These are phyloP conservation scores for Phylloscopus whistleri DNA, from an alignment of 2,113 vertebrate species.

Conservation along the genomic window DNA sequence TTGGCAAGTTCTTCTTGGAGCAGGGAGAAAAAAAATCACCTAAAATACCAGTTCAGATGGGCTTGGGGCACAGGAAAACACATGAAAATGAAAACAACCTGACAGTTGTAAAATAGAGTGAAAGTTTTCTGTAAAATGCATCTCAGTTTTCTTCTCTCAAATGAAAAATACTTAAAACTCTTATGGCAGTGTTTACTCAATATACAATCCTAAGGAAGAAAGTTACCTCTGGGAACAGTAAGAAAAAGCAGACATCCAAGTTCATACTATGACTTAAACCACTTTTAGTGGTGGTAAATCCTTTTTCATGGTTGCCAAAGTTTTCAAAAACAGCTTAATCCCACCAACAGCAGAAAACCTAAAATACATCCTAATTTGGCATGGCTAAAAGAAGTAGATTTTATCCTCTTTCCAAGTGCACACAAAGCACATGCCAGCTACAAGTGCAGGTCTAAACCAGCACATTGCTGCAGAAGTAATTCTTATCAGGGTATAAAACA, in stretches of 20 bases:
- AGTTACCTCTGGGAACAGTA: not conserved
- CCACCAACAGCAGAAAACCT: not conserved
- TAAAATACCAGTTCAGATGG: not conserved
- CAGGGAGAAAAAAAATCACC: not conserved
- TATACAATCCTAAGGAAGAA: not conserved
- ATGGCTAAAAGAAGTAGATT: not conserved
- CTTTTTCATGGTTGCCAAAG: not conserved
- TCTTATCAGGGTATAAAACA: not conserved
- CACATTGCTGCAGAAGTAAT: not conserved
- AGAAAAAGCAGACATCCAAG: not conserved
- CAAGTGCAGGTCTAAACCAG: not conserved
- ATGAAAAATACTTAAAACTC: not conserved
- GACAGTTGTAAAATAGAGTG: not conserved
- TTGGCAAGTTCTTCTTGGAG: not conserved
- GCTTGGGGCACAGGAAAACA: not conserved
- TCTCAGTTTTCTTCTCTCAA: not conserved
- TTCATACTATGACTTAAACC: not conserved
- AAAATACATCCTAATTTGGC: not conserved
- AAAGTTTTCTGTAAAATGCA: not conserved
- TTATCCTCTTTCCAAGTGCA: not conserved
- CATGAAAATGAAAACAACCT: not conserved
- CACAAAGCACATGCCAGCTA: not conserved
- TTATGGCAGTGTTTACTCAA: not conserved
- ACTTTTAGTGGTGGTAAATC: not conserved
- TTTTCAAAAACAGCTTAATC: not conserved